Percentiles rank a stretch among this genome's conserved stretches.
phyloP scores from a whole-genome alignment of 2,888 invertebrate genomes.

The Cephus pygmeus region DNA sequence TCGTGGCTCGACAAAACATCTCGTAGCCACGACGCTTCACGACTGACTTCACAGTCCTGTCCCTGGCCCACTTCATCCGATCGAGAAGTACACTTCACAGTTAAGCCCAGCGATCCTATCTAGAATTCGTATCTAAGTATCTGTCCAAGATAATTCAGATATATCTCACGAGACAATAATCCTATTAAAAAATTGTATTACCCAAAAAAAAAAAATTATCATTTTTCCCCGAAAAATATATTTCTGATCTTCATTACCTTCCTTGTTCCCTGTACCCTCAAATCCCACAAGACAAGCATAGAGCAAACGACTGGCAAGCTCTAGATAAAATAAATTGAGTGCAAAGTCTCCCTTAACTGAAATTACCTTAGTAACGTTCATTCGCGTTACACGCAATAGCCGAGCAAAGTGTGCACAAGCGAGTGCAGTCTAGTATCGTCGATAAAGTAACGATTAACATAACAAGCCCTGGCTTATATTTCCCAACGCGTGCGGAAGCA shows the following conservation, averaged over 20 bases:
- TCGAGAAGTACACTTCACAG: not conserved
- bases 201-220: too few species aligned
- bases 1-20: conserved; percentile 25
- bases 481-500: conserved; percentile 40
- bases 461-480: conserved; percentile 43
- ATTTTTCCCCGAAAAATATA: too few species aligned
- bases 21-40: conserved; percentile 2
- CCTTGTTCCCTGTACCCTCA: not conserved
- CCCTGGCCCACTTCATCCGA: not conserved
- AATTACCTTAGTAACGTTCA: not conserved
- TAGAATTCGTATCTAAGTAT: not conserved
- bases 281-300: not conserved
- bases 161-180: not conserved
- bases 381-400: not conserved
- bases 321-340: not conserved
- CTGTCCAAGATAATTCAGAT: not conserved
- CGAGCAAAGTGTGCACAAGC: not conserved
- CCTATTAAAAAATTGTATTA: too few species aligned
- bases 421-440: conserved; percentile 15
- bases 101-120: not conserved
- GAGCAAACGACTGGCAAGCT: not conserved
- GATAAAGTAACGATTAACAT: conserved; percentile 55
- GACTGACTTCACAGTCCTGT: conserved; percentile 1
- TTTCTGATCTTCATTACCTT: too few species aligned
- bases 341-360: not conserved